Percentiles rank a stretch among this genome's conserved stretches.
phyloP scores from a whole-genome alignment of 2,888 invertebrate genomes.

The Torymus tubicola region DNA sequence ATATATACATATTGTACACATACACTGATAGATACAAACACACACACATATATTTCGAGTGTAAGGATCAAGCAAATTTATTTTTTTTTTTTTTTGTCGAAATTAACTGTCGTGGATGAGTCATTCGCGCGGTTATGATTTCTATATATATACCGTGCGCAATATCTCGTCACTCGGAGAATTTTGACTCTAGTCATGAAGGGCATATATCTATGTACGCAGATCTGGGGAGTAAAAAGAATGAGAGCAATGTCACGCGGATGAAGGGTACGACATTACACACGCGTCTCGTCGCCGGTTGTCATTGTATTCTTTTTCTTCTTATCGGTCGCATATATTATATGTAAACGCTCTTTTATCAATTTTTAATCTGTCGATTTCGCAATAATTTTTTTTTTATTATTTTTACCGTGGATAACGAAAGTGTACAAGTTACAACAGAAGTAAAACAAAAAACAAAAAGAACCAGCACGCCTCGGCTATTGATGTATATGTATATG shows the following conservation, averaged over 20 bases:
- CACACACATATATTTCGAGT: constrained; percentile 29
- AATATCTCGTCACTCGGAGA: constrained; percentile 10
- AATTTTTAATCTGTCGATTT: constrained; percentile 32
- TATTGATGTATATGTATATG: neutral
- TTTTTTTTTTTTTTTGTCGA: constrained; percentile 36
- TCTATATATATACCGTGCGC: too few species aligned
- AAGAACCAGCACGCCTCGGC: neutral
- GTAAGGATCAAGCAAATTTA: constrained; percentile 43
- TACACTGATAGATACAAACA: neutral
- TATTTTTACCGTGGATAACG: neutral
- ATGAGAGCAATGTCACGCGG: neutral
- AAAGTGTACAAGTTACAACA: too few species aligned
- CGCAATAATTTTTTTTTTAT: neutral
- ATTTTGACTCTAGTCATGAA: constrained; percentile 65
- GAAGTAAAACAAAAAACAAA: neutral
- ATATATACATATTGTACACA: neutral
- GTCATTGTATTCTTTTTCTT: neutral
- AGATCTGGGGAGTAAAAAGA: constrained; percentile 6
- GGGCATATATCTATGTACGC: neutral
- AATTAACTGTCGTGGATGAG: constrained; percentile 22
- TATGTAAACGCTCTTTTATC: neutral
- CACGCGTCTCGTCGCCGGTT: too few species aligned
- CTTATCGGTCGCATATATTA: neutral
- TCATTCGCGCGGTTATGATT: too few species aligned
- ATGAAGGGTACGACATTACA: too few species aligned